These are phyloP conservation scores for Brevipalpus yothersi DNA, from an alignment of 1,140 invertebrate genomes.

Conservation along the genomic window DNA sequence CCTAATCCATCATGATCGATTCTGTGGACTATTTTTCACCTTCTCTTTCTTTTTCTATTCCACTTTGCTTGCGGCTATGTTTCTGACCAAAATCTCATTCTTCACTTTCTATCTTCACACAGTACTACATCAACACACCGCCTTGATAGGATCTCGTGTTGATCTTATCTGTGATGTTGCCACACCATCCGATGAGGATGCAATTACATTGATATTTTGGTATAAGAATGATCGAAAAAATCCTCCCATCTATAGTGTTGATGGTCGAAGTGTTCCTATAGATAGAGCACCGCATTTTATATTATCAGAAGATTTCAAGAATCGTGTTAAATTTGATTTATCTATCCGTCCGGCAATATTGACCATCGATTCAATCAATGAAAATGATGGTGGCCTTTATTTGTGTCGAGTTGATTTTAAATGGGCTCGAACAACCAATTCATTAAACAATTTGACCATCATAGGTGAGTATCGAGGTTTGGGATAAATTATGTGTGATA, in stretches of 20 bases:
- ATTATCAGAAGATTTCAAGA: conserved; percentile 1
- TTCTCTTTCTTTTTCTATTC: neutral
- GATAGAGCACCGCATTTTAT: conserved; percentile 13
- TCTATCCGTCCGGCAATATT: conserved; percentile 19
- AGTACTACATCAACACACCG: neutral
- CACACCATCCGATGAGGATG: conserved; percentile 39
- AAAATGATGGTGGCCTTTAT: conserved; percentile 46
- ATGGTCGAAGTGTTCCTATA: conserved; percentile 12
- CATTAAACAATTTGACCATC: conserved; percentile 55
- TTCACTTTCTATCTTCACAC: neutral
- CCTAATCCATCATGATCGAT: neutral
- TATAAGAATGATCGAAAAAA: conserved; percentile 38
- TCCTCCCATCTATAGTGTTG: conserved; percentile 14
- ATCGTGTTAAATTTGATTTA: neutral
- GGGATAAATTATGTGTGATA: neutral
- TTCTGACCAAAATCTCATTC: neutral
- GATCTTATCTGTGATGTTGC: conserved; percentile 60
- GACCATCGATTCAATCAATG: conserved; percentile 10
- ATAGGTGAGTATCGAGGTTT: conserved; percentile 37
- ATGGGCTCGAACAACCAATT: conserved; percentile 58
- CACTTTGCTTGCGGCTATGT: neutral
- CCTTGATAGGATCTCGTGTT: conserved; percentile 43
- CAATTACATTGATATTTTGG: conserved; percentile 72
- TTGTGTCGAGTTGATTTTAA: conserved; percentile 68
- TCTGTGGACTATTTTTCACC: neutral